Percentiles rank a stretch among this genome's conserved stretches.
These are phyloP conservation scores for Gryllus longicercus DNA, from an alignment of 2,888 invertebrate species.

Conservation along the genomic window DNA sequence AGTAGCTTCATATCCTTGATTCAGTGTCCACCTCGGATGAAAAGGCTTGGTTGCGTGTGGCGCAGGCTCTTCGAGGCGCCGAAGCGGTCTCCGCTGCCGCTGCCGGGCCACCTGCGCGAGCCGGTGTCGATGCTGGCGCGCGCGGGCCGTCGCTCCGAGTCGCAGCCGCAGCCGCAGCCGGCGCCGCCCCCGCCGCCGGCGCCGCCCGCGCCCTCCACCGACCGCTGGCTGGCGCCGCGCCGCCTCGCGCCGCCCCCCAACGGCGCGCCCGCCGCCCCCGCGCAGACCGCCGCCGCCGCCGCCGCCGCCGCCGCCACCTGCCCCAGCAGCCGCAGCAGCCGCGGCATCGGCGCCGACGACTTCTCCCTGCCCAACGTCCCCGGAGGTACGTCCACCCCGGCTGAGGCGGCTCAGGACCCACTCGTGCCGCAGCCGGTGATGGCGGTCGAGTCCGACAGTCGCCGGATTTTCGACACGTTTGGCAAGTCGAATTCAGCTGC, in stretches of 20 bases:
- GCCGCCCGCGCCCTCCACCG: not conserved
- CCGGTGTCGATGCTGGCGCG: not conserved
- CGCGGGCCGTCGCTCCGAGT: not conserved
- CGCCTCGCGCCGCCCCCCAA: conserved; percentile 28
- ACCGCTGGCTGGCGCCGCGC: not conserved
- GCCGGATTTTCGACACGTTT: no score
- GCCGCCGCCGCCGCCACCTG: conserved; percentile 18
- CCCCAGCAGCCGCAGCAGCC: not conserved
- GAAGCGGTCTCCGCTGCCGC: conserved; percentile 34
- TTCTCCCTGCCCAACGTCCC: conserved; percentile 61
- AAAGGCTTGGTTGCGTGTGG: no score
- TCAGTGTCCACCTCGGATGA: no score
- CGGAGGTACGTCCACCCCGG: conserved; percentile 51
- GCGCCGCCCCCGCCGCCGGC: not conserved
- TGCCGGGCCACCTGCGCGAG: conserved; percentile 22
- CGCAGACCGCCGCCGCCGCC: conserved; percentile 20
- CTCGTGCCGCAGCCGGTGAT: no score
- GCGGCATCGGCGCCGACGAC: conserved; percentile 45
- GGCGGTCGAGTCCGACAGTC: no score
- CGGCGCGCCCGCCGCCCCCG: conserved; percentile 26
- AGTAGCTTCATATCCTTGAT: no score
- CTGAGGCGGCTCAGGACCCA: no score
- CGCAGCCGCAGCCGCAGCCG: not conserved
- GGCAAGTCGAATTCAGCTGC: no score
- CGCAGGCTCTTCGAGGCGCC: conserved; percentile 29